These are phyloP conservation scores for Athene cunicularia DNA, from an alignment of 2,113 vertebrate genomes.

Conservation along the genomic window DNA sequence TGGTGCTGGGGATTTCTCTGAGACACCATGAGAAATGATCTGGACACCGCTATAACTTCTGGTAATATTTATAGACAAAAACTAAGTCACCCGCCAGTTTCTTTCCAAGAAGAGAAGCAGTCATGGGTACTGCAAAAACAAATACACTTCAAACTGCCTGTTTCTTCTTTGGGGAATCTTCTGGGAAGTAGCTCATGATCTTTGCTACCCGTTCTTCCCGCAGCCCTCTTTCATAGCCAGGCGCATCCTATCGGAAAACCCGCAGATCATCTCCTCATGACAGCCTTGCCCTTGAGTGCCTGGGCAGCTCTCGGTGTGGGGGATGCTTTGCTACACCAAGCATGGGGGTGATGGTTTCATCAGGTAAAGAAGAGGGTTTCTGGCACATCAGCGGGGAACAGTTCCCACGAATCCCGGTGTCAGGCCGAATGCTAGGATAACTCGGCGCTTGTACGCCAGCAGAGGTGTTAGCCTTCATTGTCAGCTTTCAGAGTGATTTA, in stretches of 20 bases:
- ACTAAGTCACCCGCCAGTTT: not conserved
- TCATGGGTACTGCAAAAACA: not conserved
- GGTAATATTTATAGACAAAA: not conserved
- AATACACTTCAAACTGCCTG: not conserved
- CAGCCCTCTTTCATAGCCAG: not conserved
- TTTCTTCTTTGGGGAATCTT: not conserved
- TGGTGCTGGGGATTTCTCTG: not conserved
- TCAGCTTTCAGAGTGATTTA: slow-evolving; percentile 75
- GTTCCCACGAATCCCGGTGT: not conserved
- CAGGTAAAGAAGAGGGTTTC: not conserved
- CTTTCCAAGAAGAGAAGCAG: not conserved
- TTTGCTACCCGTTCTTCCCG: not conserved
- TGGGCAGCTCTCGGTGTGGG: not conserved
- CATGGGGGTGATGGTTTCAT: not conserved
- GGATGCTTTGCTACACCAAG: not conserved
- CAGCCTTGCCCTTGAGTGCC: not conserved
- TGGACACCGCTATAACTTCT: not conserved
- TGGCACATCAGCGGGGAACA: not conserved
- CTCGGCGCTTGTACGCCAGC: slow-evolving; percentile 46
- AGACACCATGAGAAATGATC: not conserved
- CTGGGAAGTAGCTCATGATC: not conserved
- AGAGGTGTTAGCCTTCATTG: slow-evolving; percentile 67
- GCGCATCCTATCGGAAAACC: not conserved
- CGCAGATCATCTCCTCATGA: not conserved
- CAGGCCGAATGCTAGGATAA: not conserved